Evolutionary conservation across 1,140 invertebrate genomes (phyloP).

Genomic region (Gryon sp.): DNA sequence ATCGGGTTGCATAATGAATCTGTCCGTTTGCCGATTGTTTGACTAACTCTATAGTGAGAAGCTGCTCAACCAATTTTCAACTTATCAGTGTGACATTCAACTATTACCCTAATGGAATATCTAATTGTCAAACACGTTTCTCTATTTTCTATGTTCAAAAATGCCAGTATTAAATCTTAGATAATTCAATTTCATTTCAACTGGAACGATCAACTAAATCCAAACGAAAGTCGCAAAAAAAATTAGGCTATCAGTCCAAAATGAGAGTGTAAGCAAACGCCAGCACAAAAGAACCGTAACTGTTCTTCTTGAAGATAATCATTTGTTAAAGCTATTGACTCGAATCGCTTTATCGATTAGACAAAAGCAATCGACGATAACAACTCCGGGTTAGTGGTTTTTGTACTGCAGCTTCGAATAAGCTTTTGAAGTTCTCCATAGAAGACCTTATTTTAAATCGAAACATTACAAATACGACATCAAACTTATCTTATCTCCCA

Average conservation of each 20-base stretch:
- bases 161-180: too few relatives aligned
- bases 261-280: too few relatives aligned
- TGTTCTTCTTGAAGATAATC: constrained; percentile 1
- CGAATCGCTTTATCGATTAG: constrained; percentile 21
- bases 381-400: constrained; percentile 23
- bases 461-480: constrained; percentile 29
- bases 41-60: constrained; percentile 30
- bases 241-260: background rate
- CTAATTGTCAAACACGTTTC: constrained; percentile 10
- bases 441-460: constrained; percentile 30
- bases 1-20: constrained; percentile 48
- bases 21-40: constrained; percentile 36
- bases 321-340: constrained; percentile 15
- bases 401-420: constrained; percentile 19
- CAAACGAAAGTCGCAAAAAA: too few relatives aligned
- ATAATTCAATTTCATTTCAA: too few relatives aligned
- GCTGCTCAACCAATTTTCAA: constrained; percentile 44
- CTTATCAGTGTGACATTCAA: constrained; percentile 37
- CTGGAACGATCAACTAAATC: too few relatives aligned
- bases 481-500: constrained; percentile 13
- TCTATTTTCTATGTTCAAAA: constrained; percentile 19
- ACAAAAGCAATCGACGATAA: constrained; percentile 33
- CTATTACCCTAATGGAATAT: constrained; percentile 33
- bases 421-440: constrained; percentile 33
- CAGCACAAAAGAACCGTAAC: background rate